Evolutionary conservation across 2,888 invertebrate genomes (phyloP).

Genomic region (Diadegma fenestrale): DNA sequence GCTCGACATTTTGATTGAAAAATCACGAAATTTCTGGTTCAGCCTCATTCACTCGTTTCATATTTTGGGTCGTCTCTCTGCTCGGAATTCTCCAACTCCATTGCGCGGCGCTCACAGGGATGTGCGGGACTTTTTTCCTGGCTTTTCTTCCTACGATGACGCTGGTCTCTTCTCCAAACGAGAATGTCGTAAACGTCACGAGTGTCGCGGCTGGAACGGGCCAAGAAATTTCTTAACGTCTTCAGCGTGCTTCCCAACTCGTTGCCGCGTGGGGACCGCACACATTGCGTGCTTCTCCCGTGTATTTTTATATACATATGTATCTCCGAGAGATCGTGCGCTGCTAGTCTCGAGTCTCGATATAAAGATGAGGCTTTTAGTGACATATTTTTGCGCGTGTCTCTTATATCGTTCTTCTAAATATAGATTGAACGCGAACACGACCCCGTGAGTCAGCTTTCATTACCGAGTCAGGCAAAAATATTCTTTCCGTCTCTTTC

Average conservation of each 20-base stretch:
- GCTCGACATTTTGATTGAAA: not conserved
- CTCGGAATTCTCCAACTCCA: constrained; percentile 44
- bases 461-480: constrained; percentile 67
- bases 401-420: constrained; percentile 68
- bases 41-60: not conserved
- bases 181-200: constrained; percentile 70
- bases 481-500: constrained; percentile 49
- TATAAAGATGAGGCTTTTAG: constrained; percentile 79
- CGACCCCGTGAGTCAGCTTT: constrained; percentile 72
- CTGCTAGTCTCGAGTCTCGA: constrained; percentile 66
- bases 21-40: not conserved
- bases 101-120: constrained; percentile 23
- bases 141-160: constrained; percentile 36
- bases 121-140: constrained; percentile 32
- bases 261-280: constrained; percentile 60
- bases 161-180: constrained; percentile 62
- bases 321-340: constrained; percentile 6
- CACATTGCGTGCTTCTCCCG: constrained; percentile 53
- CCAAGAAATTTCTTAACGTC: constrained; percentile 69
- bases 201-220: constrained; percentile 62
- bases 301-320: constrained; percentile 28
- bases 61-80: not conserved
- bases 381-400: constrained; percentile 81
- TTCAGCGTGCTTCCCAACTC: constrained; percentile 63
- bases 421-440: constrained; percentile 70